A percentile compares a stretch with the other conserved stretches of the same genome.
These are phyloP conservation scores for Pentalonia nigronervosa DNA, from an alignment of 1,140 invertebrate genomes.

Conservation along the genomic window DNA sequence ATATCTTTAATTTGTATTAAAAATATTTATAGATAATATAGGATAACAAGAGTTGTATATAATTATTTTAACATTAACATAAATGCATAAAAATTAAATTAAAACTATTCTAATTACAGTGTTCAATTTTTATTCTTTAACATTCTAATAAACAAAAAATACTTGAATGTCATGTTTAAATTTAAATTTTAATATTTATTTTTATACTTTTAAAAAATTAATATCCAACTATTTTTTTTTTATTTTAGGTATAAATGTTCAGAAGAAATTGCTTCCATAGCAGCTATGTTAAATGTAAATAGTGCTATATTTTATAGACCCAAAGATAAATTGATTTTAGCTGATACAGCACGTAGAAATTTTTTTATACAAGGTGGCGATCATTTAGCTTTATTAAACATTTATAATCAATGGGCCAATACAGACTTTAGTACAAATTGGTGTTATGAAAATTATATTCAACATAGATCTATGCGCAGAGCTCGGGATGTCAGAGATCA, in stretches of 20 bases:
- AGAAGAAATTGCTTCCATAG: slow-evolving; percentile 95
- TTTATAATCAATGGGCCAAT: slow-evolving; percentile 97
- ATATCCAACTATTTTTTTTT: too few species aligned
- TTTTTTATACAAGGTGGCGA: slow-evolving; percentile 92
- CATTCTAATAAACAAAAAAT: too few species aligned
- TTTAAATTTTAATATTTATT: too few species aligned
- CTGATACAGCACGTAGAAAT: slow-evolving; percentile 95
- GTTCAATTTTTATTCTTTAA: too few species aligned
- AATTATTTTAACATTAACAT: slow-evolving; percentile 42
- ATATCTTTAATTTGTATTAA: slow-evolving; percentile 54
- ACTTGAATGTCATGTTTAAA: too few species aligned
- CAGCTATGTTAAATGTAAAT: slow-evolving; percentile 98
- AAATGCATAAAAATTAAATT: slow-evolving; percentile 76
- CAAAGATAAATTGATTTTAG: slow-evolving; percentile 98
- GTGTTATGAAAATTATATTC: slow-evolving; percentile 99
- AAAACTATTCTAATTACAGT: too few species aligned
- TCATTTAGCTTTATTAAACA: slow-evolving; percentile 94
- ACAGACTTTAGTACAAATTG: slow-evolving; percentile 93
- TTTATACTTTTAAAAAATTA: too few species aligned
- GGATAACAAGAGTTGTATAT: too few species aligned
- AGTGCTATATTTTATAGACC: slow-evolving; percentile 97
- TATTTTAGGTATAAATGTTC: slow-evolving; percentile 87
- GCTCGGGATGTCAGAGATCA: slow-evolving; percentile 97
- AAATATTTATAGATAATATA: not conserved
- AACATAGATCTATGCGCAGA: slow-evolving; percentile 92